Evolutionary conservation across 1,140 invertebrate species (phyloP).

Genomic region (Bombus sylvicola): DNA sequence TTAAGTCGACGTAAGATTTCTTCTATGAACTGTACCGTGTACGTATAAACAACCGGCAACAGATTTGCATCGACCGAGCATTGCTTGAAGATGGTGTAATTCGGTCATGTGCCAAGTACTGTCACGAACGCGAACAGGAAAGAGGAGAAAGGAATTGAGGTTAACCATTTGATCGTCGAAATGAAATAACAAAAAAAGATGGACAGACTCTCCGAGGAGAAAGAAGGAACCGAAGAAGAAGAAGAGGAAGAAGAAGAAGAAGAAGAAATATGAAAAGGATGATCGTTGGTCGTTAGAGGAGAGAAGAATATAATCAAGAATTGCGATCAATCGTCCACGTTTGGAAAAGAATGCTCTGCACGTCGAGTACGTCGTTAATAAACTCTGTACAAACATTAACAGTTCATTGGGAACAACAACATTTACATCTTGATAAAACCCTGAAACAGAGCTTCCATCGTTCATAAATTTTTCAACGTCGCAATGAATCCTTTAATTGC

Average conservation of each 20-base stretch:
- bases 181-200: not conserved
- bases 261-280: not conserved
- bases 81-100: conserved; percentile 36
- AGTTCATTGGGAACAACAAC: conserved; percentile 72
- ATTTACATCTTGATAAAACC: conserved; percentile 49
- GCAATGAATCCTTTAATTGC: not conserved
- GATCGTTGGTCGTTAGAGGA: not conserved
- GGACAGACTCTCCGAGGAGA: not conserved
- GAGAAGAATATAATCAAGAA: not conserved
- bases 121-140: not conserved
- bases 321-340: conserved; percentile 20
- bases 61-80: conserved; percentile 18
- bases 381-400: conserved; percentile 77
- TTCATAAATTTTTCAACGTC: conserved; percentile 20
- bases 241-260: not conserved
- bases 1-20: conserved; percentile 28
- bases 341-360: conserved; percentile 49
- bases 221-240: not conserved
- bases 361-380: conserved; percentile 68
- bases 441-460: conserved; percentile 6
- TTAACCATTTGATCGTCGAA: not conserved
- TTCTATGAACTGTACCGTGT: conserved; percentile 9
- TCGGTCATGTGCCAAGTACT: conserved; percentile 24
- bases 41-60: conserved; percentile 14
- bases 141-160: not conserved